phyloP scores from a whole-genome alignment of 1,140 invertebrate species.

The Dufourea novaeangliae region DNA sequence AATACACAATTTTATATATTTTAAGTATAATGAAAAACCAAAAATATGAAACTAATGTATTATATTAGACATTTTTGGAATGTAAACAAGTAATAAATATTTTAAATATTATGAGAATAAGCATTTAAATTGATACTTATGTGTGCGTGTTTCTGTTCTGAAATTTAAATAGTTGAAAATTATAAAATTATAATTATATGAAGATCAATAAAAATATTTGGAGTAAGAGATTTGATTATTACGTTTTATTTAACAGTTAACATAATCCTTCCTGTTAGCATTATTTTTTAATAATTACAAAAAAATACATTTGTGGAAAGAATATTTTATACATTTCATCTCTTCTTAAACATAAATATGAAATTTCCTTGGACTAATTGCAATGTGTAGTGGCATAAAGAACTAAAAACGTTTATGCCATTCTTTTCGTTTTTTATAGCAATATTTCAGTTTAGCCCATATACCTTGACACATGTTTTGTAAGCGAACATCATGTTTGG shows the following conservation, averaged over 20 bases:
- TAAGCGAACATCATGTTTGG: conserved; percentile 83
- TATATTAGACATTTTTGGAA: not conserved
- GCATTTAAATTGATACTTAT: conserved; percentile 4
- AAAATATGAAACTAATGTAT: conserved; percentile 14
- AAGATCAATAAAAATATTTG: conserved; percentile 23
- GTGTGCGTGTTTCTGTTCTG: not conserved
- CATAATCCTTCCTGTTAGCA: not conserved
- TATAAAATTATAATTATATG: conserved; percentile 18
- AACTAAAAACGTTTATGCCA: conserved; percentile 26
- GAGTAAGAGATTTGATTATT: not conserved
- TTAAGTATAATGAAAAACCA: not conserved
- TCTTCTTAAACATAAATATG: conserved; percentile 20
- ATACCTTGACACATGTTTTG: conserved; percentile 92
- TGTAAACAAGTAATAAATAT: not conserved
- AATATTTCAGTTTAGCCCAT: conserved; percentile 90
- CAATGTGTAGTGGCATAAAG: not conserved
- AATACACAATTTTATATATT: not conserved
- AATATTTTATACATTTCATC: conserved; percentile 24
- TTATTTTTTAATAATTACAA: conserved; percentile 23
- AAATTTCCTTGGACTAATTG: not conserved
- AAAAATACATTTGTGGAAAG: conserved; percentile 26
- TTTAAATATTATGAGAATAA: not conserved
- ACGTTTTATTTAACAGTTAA: not conserved
- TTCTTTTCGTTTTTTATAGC: conserved; percentile 73
- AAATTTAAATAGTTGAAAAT: conserved; percentile 2